Conservation (phyloP, 1,140 invertebrate genomes). For the Sinella curviseta region DNA sequence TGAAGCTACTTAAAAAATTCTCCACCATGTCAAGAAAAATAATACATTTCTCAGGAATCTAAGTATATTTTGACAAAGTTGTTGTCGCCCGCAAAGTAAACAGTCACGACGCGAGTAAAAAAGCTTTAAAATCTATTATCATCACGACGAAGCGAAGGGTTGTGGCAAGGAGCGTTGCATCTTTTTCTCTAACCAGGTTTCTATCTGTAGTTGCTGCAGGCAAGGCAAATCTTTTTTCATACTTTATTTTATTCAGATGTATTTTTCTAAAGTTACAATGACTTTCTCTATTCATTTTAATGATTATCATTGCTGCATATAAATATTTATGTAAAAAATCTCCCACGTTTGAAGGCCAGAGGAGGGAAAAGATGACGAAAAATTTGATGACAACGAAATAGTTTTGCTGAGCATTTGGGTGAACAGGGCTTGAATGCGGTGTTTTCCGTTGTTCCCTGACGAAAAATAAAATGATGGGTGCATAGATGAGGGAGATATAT, state of each 20-base stretch:
- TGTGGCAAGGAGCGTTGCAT: too few species aligned
- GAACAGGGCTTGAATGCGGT: too few species aligned
- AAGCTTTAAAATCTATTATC: neutral
- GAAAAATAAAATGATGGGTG: neutral
- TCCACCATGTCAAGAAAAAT: constrained; percentile 7
- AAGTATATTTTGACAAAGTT: constrained; percentile 12
- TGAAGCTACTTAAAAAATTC: constrained; percentile 3
- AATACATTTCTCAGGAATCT: constrained; percentile 7
- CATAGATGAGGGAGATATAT: neutral
- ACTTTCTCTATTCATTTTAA: neutral
- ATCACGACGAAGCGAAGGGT: too few species aligned
- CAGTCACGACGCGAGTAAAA: constrained; percentile 1
- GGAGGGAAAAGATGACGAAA: neutral
- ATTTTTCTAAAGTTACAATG: neutral
- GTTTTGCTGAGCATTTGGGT: too few species aligned
- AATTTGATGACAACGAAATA: neutral
- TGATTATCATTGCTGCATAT: neutral
- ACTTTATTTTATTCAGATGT: neutral
- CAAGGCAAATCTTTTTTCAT: neutral
- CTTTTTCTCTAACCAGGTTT: neutral
- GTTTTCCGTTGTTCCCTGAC: neutral
- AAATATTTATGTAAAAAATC: constrained; percentile 7
- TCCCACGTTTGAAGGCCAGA: neutral
- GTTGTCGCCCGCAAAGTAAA: constrained; percentile 33
- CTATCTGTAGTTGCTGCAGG: neutral